Evolutionary conservation across 2,888 invertebrate genomes (phyloP), one percentile per base, ranked within the genome.

Genomic region (Cordilura impudica): DNA sequence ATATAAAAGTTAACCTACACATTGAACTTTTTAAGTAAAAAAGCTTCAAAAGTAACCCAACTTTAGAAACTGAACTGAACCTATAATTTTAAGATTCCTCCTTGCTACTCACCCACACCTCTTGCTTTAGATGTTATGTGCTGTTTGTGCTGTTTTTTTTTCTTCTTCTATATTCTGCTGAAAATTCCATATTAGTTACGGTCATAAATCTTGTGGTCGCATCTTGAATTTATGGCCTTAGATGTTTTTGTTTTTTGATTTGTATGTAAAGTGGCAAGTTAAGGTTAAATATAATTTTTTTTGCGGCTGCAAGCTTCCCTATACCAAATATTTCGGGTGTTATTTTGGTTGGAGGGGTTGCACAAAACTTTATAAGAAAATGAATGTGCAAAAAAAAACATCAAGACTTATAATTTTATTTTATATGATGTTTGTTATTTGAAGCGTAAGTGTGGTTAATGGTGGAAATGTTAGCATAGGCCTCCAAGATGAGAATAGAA

Each of bases 121-220:
- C 8, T n/a, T 45, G 23, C n/a, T 53, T 16, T n/a, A 72, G 63
- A 65, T 72, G 51, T 71, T 67, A 67, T 35, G 26, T 29, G 10
- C 19, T 61, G n/a, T 31, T 49, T 45, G 26, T 61, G 6, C 45
- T 39, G 31, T 54, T 31, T 14, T 56, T 39, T 14, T 69, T 51
- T 23, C n/a, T 45, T 12, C 29, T 58, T 18, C 31, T 43, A 14
- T 45, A 2, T 23, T 74, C 18, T 45, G 56, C 61, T 82, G 83
- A 72, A 86, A 87, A 86, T 86, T 85, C 83, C 87, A 84, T 84
- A 87, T 88, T 86, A 86, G 87, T 85, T 86, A 87, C 87, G 87
- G 87, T 86, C 88, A 87, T 87, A 87, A 87, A 87, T 87, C 87
- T 88, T 88, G 83, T 83, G 87, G 87, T 86, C 88, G 86, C 87